Evolutionary conservation across 2,113 vertebrate genomes (phyloP).

Genomic region (Muntiacus reevesi): DNA sequence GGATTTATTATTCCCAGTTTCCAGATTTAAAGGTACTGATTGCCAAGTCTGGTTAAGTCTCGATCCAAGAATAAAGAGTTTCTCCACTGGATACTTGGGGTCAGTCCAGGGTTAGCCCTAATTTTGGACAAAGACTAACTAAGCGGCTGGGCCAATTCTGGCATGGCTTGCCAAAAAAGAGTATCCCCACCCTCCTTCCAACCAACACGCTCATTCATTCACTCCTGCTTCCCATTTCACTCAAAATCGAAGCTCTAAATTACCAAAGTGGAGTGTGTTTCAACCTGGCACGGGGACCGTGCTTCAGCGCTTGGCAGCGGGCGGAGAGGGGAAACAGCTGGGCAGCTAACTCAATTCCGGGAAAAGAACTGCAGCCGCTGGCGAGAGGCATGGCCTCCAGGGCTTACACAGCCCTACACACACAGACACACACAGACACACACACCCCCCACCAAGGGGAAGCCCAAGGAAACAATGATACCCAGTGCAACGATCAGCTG

Average conservation of each 20-base stretch:
- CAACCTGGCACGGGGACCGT: neutral
- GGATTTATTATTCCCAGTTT: slow-evolving; percentile 32
- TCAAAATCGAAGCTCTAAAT: slow-evolving; percentile 30
- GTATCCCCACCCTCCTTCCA: neutral
- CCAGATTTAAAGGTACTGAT: neutral
- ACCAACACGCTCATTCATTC: neutral
- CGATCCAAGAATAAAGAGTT: slow-evolving; percentile 21
- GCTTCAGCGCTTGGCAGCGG: neutral
- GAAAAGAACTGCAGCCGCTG: neutral
- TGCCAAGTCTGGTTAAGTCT: neutral
- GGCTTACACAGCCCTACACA: neutral
- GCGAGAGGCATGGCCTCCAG: neutral
- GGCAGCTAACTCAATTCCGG: neutral
- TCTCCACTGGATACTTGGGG: neutral
- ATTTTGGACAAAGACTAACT: slow-evolving; percentile 22
- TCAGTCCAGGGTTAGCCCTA: neutral
- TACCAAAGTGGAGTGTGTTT: neutral
- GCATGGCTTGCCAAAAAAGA: neutral
- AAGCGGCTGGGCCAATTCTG: neutral
- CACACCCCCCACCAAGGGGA: neutral
- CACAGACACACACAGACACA: neutral
- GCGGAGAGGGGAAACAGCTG: neutral
- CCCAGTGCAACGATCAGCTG: neutral
- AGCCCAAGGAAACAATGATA: neutral
- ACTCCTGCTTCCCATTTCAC: neutral